These are phyloP conservation scores for Apaloderma vittatum DNA, from an alignment of 2,113 vertebrate genomes.

Conservation along the genomic window DNA sequence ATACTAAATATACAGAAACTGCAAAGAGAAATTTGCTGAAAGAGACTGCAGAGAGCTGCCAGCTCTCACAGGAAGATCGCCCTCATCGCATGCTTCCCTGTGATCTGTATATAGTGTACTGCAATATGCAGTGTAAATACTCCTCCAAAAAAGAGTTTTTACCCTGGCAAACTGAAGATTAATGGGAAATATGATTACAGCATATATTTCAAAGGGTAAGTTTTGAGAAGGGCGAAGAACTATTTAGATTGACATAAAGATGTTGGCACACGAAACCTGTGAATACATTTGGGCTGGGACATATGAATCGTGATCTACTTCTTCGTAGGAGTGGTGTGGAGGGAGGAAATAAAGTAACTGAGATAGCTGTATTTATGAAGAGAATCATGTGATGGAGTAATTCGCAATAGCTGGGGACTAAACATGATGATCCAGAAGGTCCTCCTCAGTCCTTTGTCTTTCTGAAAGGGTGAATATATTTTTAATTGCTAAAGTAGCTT, in stretches of 20 bases:
- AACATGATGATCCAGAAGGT: not conserved
- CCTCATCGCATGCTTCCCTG: not conserved
- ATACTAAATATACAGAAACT: not conserved
- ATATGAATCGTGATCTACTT: not conserved
- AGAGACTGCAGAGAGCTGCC: not conserved
- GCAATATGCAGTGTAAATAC: not conserved
- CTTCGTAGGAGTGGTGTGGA: not conserved
- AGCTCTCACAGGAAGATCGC: not conserved
- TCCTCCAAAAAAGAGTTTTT: not conserved
- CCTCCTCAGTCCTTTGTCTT: constrained; percentile 1
- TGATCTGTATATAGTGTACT: not conserved
- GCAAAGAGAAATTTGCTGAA: not conserved
- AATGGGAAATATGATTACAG: not conserved
- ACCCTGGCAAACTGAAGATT: not conserved
- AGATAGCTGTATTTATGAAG: not conserved
- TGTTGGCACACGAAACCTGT: not conserved
- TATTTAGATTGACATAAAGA: constrained; percentile 24
- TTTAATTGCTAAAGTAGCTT: not conserved
- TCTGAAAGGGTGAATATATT: not conserved
- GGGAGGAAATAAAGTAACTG: not conserved
- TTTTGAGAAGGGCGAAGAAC: not conserved
- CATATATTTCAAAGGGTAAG: not conserved
- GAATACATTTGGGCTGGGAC: not conserved
- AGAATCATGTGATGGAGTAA: not conserved
- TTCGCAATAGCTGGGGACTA: not conserved